Evolutionary conservation across 2,888 invertebrate genomes (phyloP).

Genomic region (Meiosimyza platycephala): DNA sequence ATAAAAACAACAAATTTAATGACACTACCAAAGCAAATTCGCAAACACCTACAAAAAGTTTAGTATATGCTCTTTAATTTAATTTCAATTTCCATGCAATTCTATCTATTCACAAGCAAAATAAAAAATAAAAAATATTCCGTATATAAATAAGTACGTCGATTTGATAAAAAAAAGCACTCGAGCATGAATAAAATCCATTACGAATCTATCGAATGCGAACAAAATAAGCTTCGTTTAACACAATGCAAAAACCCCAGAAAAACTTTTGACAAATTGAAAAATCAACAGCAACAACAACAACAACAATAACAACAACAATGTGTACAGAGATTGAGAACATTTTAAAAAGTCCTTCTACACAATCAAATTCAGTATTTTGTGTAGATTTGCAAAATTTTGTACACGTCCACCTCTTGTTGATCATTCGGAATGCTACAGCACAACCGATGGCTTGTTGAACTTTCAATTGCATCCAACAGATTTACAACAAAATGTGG

Average conservation of each 20-base stretch:
- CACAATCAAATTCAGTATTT: constrained; percentile 1
- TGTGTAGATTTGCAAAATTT: not conserved
- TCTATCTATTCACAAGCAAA: not conserved
- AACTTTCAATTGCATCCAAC: constrained; percentile 32
- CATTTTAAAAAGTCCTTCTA: constrained; percentile 1
- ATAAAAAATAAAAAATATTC: not conserved
- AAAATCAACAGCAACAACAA: constrained; percentile 27
- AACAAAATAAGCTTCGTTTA: constrained; percentile 30
- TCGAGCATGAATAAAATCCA: constrained; percentile 20
- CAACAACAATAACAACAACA: constrained; percentile 19
- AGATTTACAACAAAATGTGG: constrained; percentile 26
- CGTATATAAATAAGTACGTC: too few species aligned
- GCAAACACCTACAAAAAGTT: too few species aligned
- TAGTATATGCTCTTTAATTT: not conserved
- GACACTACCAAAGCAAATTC: too few species aligned
- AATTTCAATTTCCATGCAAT: not conserved
- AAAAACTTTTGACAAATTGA: constrained; percentile 36
- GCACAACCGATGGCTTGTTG: constrained; percentile 29
- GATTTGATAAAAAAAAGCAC: constrained; percentile 5
- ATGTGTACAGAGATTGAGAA: not conserved
- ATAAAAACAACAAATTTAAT: too few species aligned
- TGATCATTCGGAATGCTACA: not conserved
- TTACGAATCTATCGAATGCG: constrained; percentile 22
- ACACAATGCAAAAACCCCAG: constrained; percentile 18
- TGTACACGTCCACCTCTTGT: not conserved